Evolutionary conservation across 1,140 invertebrate genomes (phyloP).

Genomic region (Diorhabda carinulata): DNA sequence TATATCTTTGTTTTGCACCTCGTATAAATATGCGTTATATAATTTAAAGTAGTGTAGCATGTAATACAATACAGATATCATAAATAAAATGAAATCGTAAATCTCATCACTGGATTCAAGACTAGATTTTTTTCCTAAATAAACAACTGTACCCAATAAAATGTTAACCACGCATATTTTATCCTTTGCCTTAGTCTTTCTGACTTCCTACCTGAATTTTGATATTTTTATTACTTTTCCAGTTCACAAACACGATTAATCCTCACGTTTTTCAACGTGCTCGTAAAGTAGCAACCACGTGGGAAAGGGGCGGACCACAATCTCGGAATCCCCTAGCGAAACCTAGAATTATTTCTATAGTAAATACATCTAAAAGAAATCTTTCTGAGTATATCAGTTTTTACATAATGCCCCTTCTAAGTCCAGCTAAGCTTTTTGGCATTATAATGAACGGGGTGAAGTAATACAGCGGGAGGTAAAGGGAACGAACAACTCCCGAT

Average conservation of each 20-base stretch:
- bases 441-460: conserved; percentile 9
- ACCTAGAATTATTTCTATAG: conserved; percentile 15
- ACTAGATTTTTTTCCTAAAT: neutral
- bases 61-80: neutral
- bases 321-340: conserved; percentile 4
- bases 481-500: neutral
- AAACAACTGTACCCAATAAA: neutral
- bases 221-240: conserved; percentile 3
- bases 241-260: neutral
- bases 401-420: neutral
- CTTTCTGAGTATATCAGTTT: conserved; percentile 5
- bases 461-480: conserved; percentile 8
- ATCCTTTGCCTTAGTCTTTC: neutral
- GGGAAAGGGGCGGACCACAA: conserved; percentile 9
- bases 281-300: neutral
- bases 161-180: neutral
- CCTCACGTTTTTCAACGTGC: neutral
- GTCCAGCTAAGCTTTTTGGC: conserved; percentile 7
- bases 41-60: too few relatives aligned
- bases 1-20: too few relatives aligned
- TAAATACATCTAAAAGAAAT: neutral
- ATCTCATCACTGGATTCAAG: neutral
- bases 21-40: too few relatives aligned
- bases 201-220: conserved; percentile 1
- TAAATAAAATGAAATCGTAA: neutral